These are phyloP conservation scores for Notoglanidium macrostoma DNA, from an alignment of 2,797 vertebrate species.

Conservation along the genomic window DNA sequence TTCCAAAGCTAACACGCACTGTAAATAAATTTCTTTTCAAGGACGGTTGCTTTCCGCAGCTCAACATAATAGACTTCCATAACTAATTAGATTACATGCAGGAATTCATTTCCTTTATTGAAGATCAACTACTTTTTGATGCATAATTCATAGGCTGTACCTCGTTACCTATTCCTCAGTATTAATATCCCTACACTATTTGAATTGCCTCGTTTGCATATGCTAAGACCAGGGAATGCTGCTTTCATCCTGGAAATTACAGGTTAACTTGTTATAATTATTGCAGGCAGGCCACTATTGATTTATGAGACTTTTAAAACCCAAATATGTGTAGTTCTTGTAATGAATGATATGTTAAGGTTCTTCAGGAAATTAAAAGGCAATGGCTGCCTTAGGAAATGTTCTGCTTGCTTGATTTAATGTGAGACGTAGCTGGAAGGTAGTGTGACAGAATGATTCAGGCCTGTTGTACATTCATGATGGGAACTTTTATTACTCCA, in stretches of 20 bases:
- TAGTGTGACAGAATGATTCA: slow-evolving; percentile 99
- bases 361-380: slow-evolving; percentile 99
- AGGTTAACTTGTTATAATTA: slow-evolving; percentile 99
- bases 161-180: slow-evolving; percentile 99
- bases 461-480: slow-evolving; percentile 99
- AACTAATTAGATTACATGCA: slow-evolving; percentile 99
- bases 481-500: slow-evolving; percentile 99
- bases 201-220: slow-evolving; percentile 99
- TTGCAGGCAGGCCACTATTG: slow-evolving; percentile 99
- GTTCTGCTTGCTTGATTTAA: slow-evolving; percentile 99
- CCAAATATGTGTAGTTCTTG: slow-evolving; percentile 99
- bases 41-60: slow-evolving; percentile 99
- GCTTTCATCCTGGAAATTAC: slow-evolving; percentile 99
- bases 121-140: slow-evolving; percentile 99
- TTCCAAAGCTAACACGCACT: slow-evolving; percentile 96
- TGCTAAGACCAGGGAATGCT: slow-evolving; percentile 95
- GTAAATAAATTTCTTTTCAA: slow-evolving; percentile 99
- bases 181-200: slow-evolving; percentile 99
- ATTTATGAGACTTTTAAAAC: slow-evolving; percentile 99
- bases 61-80: slow-evolving; percentile 99
- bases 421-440: slow-evolving; percentile 99
- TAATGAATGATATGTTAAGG: slow-evolving; percentile 99
- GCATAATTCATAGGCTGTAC: slow-evolving; percentile 99
- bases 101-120: slow-evolving; percentile 99
- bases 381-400: slow-evolving; percentile 99